A percentile compares a stretch with the other conserved stretches of the same genome.
phyloP scores from a whole-genome alignment of 2,797 vertebrate genomes.

The Halcyon badia region DNA sequence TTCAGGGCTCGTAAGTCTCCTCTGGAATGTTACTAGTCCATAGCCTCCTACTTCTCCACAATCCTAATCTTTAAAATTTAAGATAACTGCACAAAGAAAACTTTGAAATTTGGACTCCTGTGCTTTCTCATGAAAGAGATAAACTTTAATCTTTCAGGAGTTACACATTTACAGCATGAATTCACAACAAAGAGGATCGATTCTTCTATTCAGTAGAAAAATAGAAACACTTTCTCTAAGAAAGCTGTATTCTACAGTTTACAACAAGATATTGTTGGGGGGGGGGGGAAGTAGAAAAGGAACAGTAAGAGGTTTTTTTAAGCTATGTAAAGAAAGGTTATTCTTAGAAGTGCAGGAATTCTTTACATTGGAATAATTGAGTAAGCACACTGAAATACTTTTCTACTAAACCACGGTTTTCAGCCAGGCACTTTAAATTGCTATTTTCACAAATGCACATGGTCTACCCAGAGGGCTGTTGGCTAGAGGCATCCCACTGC shows the following conservation, averaged over 20 bases:
- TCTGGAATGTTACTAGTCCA: not conserved
- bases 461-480: not conserved
- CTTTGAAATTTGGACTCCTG: not conserved
- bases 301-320: not conserved
- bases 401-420: not conserved
- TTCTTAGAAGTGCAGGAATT: not conserved
- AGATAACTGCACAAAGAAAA: not conserved
- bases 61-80: not conserved
- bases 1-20: not conserved
- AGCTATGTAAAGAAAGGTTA: not conserved
- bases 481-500: not conserved
- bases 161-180: not conserved
- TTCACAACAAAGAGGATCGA: not conserved
- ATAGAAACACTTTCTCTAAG: not conserved
- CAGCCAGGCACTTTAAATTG: not conserved
- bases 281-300: too few species aligned
- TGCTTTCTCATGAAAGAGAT: not conserved
- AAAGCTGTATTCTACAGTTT: not conserved
- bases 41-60: not conserved
- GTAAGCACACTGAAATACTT: not conserved
- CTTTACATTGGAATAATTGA: not conserved
- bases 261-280: not conserved
- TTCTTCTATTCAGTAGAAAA: not conserved
- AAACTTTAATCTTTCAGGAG: slow-evolving; percentile 7
- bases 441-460: not conserved